Evolutionary conservation across 35 echinoderm and acorn worm species (phyloP), one percentile per base, ranked within the genome.

Genomic region (Amphiura filiformis): DNA sequence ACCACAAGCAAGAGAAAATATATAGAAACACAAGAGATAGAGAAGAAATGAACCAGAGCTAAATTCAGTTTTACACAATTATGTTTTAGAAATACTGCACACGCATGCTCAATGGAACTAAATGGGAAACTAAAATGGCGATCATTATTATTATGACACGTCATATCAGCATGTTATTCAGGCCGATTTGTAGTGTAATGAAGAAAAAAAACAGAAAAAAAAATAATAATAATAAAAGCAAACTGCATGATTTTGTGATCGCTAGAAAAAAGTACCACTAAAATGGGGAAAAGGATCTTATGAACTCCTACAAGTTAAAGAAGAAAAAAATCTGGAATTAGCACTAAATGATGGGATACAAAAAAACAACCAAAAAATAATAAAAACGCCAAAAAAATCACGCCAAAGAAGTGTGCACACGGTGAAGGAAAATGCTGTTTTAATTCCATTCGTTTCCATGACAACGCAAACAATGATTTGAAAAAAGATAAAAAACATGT

Each of bases 381-480:
- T 26, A 2, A 70, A 70, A 70, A 70, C 61, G 61, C 61, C 61
- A 70, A 70, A 70, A 70, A 70, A 70, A 70, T 70, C 61, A 70
- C 61, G 61, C 61, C 61, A 70, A 70, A 70, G 61, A 70, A 70
- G 61, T 70, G 61, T 70, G 61, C 61, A 70, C 61, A 70, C 61
- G 61, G 61, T 70, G 61, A 70, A 70, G 61, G 61, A 70, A 70
- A 70, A 70, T 70, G 61, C 61, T 70, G 9, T 70, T 70, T 70
- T 15, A 70, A 15, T 70, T 70, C 61, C 9, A 15, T 70, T n/a
- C 9, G 61, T 70, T 70, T 70, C 61, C 61, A 70, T 26, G 61
- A 70, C 61, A 70, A 70, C 61, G 15, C 61, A 70, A 70, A 70
- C 61, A 70, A 70, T 70, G 61, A 70, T 70, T 70, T 70, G 61